Base-by-base conservation (phyloP, 2,797 vertebrate species). In the Rhyacichthys aspro region DNA sequence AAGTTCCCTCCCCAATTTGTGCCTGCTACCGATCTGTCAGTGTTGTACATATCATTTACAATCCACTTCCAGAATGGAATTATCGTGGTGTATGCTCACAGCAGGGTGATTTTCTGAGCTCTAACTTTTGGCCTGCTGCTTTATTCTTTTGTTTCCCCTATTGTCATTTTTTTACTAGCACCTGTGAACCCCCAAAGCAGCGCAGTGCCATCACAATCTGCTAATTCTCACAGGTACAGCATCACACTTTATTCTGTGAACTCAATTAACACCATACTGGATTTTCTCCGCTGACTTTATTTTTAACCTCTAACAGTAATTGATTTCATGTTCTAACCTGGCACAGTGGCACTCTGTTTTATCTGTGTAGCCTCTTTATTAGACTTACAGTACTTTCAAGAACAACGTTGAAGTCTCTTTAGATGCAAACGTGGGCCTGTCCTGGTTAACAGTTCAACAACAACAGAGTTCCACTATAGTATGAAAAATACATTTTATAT, bases 191-290 rank as follows among this genome's bases (percentile, higher is more conserved):
- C 86, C 85, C 85, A 45, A 67, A 65, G 82, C 76, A 64, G 59
- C 44, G 65, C 34, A 41, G 70, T 46, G 72, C 59, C 73, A 76
- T 71, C 68, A 70, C 79, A 83, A 87, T 84, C 75, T 87, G 86
- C 61, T 73, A 85, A 90, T 88, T 91, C 92, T 91, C 91, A 61
- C 86, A 89, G 90, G 91, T 89, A 90, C 89, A 86, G 67, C 63
- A 80, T 90, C 81, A 82, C 88, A 90, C 89, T 77, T 86, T 71
- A 65, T 81, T 81, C 90, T 91, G 87, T 90, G 91, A 93, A 93
- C 90, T 90, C 92, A 93, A 92, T 93, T 93, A 93, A 89, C 92
- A 90, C 91, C 87, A 76, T 52, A 54, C 60, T 78, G 88, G 74
- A 83, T 82, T 83, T 76, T 71, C 77, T 81, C 65, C 55, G 74